Conservation (phyloP, 1,140 invertebrate species). For the Meloidogyne hapla region DNA sequence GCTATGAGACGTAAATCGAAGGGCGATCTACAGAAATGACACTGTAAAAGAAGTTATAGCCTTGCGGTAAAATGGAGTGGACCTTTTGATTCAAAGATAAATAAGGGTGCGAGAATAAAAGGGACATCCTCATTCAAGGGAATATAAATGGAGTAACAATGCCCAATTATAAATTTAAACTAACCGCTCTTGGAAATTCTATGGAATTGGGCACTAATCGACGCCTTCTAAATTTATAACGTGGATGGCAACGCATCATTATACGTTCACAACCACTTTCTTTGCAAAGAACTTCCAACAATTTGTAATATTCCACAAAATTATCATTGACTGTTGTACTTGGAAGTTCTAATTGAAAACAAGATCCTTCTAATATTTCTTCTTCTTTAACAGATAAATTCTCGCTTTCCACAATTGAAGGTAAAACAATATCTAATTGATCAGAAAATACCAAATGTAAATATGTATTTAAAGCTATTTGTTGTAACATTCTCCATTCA, state of each 20-base stretch:
- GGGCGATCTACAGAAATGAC: too few species aligned
- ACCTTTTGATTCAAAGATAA: too few species aligned
- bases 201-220: neutral
- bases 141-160: too few species aligned
- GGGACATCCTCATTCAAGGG: too few species aligned
- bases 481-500: slow-evolving; percentile 15
- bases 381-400: neutral
- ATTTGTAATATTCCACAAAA: slow-evolving; percentile 20
- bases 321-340: neutral
- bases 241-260: slow-evolving; percentile 17
- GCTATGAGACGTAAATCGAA: too few species aligned
- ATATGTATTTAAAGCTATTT: slow-evolving; percentile 27
- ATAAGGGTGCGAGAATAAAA: too few species aligned
- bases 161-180: neutral
- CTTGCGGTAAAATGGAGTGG: too few species aligned
- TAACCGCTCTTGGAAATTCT: neutral
- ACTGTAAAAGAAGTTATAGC: too few species aligned
- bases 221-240: neutral
- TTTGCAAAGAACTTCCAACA: slow-evolving; percentile 10
- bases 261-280: slow-evolving; percentile 21
- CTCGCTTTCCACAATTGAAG: neutral
- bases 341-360: neutral
- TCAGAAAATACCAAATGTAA: slow-evolving; percentile 30
- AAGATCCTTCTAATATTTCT: neutral
- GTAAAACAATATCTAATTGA: slow-evolving; percentile 7